A percentile compares a stretch with the other conserved stretches of the same genome.
Evolutionary conservation across 2,113 vertebrate genomes (phyloP).

Genomic region (Gobio gobio): DNA sequence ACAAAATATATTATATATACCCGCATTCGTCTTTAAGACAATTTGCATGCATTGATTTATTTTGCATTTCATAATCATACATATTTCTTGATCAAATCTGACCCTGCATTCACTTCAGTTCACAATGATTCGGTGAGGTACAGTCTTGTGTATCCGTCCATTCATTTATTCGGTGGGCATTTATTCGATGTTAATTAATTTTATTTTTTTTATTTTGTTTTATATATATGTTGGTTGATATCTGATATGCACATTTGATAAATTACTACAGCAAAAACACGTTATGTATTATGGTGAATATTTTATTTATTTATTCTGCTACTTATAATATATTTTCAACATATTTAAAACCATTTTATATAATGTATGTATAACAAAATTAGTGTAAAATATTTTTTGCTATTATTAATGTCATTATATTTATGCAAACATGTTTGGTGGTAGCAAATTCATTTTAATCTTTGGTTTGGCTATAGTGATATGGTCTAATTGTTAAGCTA

Average conservation of each 20-base stretch:
- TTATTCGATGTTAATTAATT: background rate
- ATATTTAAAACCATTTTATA: background rate
- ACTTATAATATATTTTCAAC: background rate
- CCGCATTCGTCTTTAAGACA: background rate
- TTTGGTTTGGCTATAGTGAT: background rate
- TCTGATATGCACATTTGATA: background rate
- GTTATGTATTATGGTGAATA: background rate
- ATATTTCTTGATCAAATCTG: background rate
- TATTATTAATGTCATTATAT: background rate
- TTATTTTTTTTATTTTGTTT: no score
- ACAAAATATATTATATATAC: background rate
- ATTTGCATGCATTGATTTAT: constrained; percentile 10
- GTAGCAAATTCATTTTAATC: background rate
- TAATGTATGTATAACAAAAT: background rate
- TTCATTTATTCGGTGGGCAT: background rate
- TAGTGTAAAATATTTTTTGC: background rate
- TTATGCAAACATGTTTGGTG: background rate
- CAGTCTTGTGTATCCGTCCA: constrained; percentile 15
- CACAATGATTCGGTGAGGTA: background rate
- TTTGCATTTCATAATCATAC: background rate
- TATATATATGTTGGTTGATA: background rate
- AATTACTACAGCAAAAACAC: background rate
- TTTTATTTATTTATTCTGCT: background rate
- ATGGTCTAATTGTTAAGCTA: background rate
- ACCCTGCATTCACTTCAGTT: background rate